These are phyloP conservation scores for Daktulosphaira vitifoliae DNA, from an alignment of 1,140 invertebrate genomes.

Conservation along the genomic window DNA sequence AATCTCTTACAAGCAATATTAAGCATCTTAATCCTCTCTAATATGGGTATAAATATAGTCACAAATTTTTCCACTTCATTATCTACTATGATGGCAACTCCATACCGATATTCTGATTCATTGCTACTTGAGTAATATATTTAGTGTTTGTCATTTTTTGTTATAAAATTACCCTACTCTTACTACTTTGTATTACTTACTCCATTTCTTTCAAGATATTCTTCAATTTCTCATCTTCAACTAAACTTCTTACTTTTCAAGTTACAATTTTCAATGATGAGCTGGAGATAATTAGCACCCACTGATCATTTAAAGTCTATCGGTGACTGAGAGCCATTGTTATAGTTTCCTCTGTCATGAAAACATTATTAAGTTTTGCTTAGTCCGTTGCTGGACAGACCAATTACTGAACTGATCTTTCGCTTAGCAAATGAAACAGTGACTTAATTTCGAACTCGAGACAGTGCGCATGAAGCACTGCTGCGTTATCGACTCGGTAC, in stretches of 20 bases:
- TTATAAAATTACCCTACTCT: constrained; percentile 8
- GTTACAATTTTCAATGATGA: constrained; percentile 21
- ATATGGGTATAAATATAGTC: constrained; percentile 9
- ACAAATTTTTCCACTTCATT: constrained; percentile 1
- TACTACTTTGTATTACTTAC: neutral
- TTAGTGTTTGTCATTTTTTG: constrained; percentile 10
- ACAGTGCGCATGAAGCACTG: too few species aligned
- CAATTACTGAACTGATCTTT: too few species aligned
- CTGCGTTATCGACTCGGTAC: too few species aligned
- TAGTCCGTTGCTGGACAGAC: too few species aligned
- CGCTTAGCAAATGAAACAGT: too few species aligned
- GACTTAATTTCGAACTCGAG: too few species aligned
- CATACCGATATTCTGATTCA: constrained; percentile 33
- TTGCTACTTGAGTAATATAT: constrained; percentile 3
- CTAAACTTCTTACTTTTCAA: neutral
- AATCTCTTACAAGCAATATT: constrained; percentile 30
- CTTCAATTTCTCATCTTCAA: constrained; percentile 4
- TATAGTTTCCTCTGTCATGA: constrained; percentile 11
- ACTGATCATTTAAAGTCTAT: constrained; percentile 18
- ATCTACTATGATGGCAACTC: constrained; percentile 36
- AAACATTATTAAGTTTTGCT: too few species aligned
- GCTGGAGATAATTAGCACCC: constrained; percentile 8
- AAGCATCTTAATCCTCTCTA: constrained; percentile 35
- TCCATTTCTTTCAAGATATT: constrained; percentile 4
- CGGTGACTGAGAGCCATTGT: neutral